Percentiles rank a stretch among this genome's conserved stretches.
phyloP scores from a whole-genome alignment of 2,888 invertebrate genomes.

The Bellardia bayeri region DNA sequence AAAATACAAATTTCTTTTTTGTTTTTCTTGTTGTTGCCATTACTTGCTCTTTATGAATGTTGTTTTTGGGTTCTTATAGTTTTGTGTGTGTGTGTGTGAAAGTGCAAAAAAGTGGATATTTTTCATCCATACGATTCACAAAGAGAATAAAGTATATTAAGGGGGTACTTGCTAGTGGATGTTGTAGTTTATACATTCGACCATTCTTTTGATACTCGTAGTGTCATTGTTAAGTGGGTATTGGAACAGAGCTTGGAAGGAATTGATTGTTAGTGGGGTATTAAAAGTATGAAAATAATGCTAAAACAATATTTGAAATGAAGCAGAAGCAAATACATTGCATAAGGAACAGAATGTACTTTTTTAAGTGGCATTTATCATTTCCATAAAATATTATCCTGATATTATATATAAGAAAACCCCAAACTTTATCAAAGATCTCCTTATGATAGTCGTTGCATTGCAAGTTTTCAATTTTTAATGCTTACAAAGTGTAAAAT shows the following conservation, averaged over 20 bases:
- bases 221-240: slow-evolving; percentile 55
- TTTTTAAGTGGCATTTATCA: too few species aligned
- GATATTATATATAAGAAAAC: too few species aligned
- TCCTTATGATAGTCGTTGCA: too few species aligned
- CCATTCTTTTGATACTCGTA: not conserved
- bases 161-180: slow-evolving; percentile 37
- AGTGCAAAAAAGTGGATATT: slow-evolving; percentile 25
- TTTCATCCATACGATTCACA: slow-evolving; percentile 57
- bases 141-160: slow-evolving; percentile 66
- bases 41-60: slow-evolving; percentile 65
- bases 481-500: too few species aligned
- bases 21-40: slow-evolving; percentile 53
- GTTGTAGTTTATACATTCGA: slow-evolving; percentile 8
- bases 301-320: too few species aligned
- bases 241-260: not conserved
- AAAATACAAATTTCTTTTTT: slow-evolving; percentile 52
- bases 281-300: too few species aligned
- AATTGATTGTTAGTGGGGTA: not conserved
- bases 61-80: slow-evolving; percentile 11
- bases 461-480: too few species aligned
- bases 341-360: too few species aligned
- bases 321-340: too few species aligned
- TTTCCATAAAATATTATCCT: too few species aligned
- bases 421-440: too few species aligned
- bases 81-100: not conserved